Percentiles rank a stretch among this genome's conserved stretches.
phyloP scores from a whole-genome alignment of 2,888 invertebrate genomes.

The Rhamnusium bicolor region DNA sequence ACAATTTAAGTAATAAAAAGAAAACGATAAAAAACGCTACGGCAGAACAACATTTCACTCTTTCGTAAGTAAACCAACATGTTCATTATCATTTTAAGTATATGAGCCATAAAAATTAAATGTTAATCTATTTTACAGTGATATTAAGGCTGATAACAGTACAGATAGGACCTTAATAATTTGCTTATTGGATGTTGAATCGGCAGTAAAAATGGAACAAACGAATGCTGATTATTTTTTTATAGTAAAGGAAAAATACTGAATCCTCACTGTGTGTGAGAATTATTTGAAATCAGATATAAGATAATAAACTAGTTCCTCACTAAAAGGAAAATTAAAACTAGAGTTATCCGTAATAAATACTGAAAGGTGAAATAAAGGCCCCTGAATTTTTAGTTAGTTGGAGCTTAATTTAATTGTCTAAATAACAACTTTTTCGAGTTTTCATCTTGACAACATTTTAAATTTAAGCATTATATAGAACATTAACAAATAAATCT shows the following conservation, averaged over 20 bases:
- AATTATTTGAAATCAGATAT: no score
- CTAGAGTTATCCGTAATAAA: no score
- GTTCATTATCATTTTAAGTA: background rate
- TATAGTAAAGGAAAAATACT: background rate
- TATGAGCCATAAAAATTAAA: background rate
- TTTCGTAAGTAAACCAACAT: background rate
- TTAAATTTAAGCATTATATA: no score
- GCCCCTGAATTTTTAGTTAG: no score
- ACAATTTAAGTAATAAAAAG: background rate
- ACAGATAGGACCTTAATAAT: background rate
- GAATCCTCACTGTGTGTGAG: background rate
- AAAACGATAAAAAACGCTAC: background rate
- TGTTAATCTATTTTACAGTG: background rate
- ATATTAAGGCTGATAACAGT: background rate
- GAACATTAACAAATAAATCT: no score
- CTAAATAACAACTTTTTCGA: no score
- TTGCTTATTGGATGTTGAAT: background rate
- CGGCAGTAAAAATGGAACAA: background rate
- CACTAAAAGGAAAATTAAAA: no score
- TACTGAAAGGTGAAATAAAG: no score
- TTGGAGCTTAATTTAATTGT: no score
- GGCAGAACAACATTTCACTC: background rate
- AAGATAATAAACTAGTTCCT: no score
- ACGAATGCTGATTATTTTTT: conserved; percentile 4
- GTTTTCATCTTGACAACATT: no score